Evolutionary conservation across 1,140 invertebrate species (phyloP).

Genomic region (Drosophila bocki): DNA sequence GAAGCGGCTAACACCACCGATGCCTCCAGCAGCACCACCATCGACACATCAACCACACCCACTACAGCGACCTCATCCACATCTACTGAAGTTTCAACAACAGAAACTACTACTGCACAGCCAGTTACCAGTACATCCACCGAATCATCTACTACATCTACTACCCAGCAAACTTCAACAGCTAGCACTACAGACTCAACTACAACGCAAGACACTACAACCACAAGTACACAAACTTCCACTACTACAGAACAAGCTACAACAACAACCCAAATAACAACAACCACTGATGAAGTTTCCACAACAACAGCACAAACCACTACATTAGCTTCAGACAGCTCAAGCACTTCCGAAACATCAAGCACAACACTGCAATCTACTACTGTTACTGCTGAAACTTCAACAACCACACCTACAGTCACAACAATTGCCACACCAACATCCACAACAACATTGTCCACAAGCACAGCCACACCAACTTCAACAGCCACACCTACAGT

Average conservation of each 20-base stretch:
- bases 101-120: constrained; percentile 12
- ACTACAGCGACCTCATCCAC: constrained; percentile 1
- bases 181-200: constrained; percentile 14
- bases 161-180: not conserved
- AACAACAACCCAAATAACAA: not conserved
- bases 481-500: constrained; percentile 2
- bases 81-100: constrained; percentile 3
- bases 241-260: not conserved
- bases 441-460: constrained; percentile 1
- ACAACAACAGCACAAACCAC: constrained; percentile 15
- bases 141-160: not conserved
- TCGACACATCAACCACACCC: constrained; percentile 11
- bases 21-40: constrained; percentile 5
- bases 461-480: not conserved
- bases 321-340: constrained; percentile 1
- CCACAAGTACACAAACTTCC: not conserved
- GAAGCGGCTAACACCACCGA: constrained; percentile 7
- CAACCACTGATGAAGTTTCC: not conserved
- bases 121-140: not conserved
- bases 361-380: constrained; percentile 15
- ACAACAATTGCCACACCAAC: constrained; percentile 3
- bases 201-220: constrained; percentile 5
- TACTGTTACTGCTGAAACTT: not conserved
- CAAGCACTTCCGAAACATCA: not conserved
- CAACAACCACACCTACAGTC: not conserved